A percentile compares a stretch with the other conserved stretches of the same genome.
phyloP scores from a whole-genome alignment of 2,888 invertebrate genomes.

The Empis stercorea region DNA sequence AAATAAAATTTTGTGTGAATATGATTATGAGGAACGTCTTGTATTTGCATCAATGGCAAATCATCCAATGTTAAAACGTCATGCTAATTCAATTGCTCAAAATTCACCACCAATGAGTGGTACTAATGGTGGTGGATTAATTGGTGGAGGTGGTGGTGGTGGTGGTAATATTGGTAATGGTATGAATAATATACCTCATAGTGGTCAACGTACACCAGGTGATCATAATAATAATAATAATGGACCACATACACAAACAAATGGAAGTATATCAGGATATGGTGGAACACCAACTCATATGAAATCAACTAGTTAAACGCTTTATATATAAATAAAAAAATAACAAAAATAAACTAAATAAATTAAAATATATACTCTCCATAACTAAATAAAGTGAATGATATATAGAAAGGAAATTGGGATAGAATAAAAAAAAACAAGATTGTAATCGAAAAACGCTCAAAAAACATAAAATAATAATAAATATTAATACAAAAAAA shows the following conservation, averaged over 20 bases:
- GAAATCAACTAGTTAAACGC: slow-evolving; percentile 36
- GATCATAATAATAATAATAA: slow-evolving; percentile 31
- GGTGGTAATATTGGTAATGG: slow-evolving; percentile 23
- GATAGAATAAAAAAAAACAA: too few relatives aligned
- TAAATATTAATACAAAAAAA: too few relatives aligned
- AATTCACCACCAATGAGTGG: slow-evolving; percentile 26
- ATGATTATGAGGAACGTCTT: slow-evolving; percentile 91
- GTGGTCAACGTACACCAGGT: slow-evolving; percentile 32
- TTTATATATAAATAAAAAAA: not conserved
- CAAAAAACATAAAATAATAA: too few relatives aligned
- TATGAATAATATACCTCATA: slow-evolving; percentile 8
- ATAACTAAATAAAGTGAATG: too few relatives aligned
- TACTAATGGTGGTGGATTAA: slow-evolving; percentile 18
- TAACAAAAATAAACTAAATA: not conserved
- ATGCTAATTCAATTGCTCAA: slow-evolving; percentile 32
- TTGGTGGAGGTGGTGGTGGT: slow-evolving; percentile 20
- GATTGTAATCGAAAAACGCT: too few relatives aligned
- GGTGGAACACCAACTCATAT: slow-evolving; percentile 30
- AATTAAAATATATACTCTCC: too few relatives aligned
- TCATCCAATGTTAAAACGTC: slow-evolving; percentile 50
- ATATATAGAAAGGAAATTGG: too few relatives aligned
- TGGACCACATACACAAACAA: slow-evolving; percentile 28
- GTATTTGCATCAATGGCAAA: slow-evolving; percentile 92
- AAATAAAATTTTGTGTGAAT: slow-evolving; percentile 95
- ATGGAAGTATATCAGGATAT: slow-evolving; percentile 28